These are phyloP conservation scores for Mus caroli DNA, from an alignment of 2,797 vertebrate genomes.

Conservation along the genomic window DNA sequence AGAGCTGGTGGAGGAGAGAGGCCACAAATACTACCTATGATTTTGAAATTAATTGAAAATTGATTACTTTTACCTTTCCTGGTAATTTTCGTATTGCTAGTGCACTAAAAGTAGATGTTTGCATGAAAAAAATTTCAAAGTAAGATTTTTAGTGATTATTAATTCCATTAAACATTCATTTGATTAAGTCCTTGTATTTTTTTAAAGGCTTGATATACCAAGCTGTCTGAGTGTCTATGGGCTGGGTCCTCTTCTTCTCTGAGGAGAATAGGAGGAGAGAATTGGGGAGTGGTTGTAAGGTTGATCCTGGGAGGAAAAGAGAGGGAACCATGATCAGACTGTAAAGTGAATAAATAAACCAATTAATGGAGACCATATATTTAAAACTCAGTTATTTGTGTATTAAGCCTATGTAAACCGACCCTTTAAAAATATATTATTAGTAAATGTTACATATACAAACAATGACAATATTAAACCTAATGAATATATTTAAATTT, in stretches of 20 bases:
- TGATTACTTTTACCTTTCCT: neutral
- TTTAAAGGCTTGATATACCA: neutral
- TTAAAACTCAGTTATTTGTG: neutral
- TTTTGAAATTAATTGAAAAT: neutral
- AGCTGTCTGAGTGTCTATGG: accelerated
- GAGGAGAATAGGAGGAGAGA: neutral
- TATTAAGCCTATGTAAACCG: neutral
- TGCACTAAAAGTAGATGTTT: neutral
- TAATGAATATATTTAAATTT: neutral
- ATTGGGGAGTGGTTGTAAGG: neutral
- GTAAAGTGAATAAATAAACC: neutral
- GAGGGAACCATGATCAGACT: neutral
- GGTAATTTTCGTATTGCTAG: neutral
- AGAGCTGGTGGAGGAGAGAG: neutral
- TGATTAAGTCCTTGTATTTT: too few relatives aligned
- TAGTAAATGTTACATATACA: neutral
- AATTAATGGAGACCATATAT: neutral
- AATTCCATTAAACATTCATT: neutral
- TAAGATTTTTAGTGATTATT: too few relatives aligned
- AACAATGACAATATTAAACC: neutral
- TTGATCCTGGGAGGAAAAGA: neutral
- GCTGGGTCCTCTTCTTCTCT: neutral
- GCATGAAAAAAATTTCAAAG: neutral
- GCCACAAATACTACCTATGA: neutral
- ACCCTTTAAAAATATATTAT: neutral